These are phyloP conservation scores for Perdita meconis DNA, from an alignment of 2,888 invertebrate genomes.

Conservation along the genomic window DNA sequence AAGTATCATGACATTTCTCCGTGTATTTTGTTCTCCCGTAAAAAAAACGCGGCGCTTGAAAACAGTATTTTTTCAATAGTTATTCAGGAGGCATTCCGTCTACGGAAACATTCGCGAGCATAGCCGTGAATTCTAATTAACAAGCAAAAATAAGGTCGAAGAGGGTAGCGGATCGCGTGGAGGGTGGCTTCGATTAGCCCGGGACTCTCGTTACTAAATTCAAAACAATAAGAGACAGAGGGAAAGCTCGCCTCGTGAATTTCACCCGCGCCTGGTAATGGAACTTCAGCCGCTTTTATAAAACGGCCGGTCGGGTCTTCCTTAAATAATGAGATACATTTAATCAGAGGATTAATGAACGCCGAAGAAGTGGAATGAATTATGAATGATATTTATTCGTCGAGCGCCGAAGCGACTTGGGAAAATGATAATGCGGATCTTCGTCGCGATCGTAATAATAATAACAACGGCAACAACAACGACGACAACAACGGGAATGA, in stretches of 20 bases:
- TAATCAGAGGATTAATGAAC: constrained; percentile 81
- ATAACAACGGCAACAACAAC: constrained; percentile 56
- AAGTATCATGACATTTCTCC: too few species aligned
- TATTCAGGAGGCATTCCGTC: constrained; percentile 38
- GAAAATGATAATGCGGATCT: constrained; percentile 73
- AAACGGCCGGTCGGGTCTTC: constrained; percentile 57
- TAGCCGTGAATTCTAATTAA: constrained; percentile 54
- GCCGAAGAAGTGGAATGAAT: constrained; percentile 79
- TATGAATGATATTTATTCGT: constrained; percentile 80
- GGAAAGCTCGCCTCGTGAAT: constrained; percentile 42
- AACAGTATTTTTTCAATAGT: constrained; percentile 12
- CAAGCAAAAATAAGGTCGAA: constrained; percentile 54
- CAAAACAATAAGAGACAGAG: constrained; percentile 51
- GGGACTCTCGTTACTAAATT: constrained; percentile 57
- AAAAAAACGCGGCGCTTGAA: background rate
- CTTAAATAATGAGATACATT: constrained; percentile 79
- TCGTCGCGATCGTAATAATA: constrained; percentile 65
- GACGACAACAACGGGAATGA: background rate
- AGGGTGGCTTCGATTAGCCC: constrained; percentile 51
- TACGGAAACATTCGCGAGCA: constrained; percentile 40
- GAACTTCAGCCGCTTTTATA: constrained; percentile 67
- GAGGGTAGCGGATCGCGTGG: constrained; percentile 20
- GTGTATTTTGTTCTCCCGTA: too few species aligned
- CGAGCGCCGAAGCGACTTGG: constrained; percentile 70
- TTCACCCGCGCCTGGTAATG: constrained; percentile 60